Evolutionary conservation across 2,888 invertebrate genomes (phyloP).

Genomic region (Lepidochitona cinerea): DNA sequence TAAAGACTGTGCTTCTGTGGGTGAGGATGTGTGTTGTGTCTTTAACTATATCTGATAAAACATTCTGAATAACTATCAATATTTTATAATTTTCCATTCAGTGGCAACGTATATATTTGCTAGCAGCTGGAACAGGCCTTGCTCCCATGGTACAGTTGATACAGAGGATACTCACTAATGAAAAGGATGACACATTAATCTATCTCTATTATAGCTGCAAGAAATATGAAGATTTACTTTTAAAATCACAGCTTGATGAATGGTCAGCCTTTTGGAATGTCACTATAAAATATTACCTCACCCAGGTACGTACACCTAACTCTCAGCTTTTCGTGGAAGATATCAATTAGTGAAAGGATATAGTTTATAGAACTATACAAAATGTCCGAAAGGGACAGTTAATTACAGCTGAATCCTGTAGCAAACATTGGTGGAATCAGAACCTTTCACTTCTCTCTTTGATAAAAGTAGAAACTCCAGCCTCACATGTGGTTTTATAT

Average conservation of each 20-base stretch:
- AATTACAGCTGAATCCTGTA: too few relatives aligned
- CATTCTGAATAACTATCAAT: background rate
- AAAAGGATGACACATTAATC: slow-evolving; percentile 79
- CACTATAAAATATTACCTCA: slow-evolving; percentile 77
- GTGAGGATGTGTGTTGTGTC: too few relatives aligned
- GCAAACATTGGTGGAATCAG: too few relatives aligned
- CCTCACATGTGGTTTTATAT: too few relatives aligned
- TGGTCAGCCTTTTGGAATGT: slow-evolving; percentile 83
- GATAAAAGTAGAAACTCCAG: too few relatives aligned
- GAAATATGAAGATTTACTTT: slow-evolving; percentile 75
- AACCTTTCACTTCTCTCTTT: too few relatives aligned
- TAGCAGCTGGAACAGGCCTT: slow-evolving; percentile 84
- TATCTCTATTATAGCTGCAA: slow-evolving; percentile 78
- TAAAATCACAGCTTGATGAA: slow-evolving; percentile 77
- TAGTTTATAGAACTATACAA: too few relatives aligned
- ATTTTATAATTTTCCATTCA: slow-evolving; percentile 49
- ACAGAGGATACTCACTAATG: slow-evolving; percentile 77
- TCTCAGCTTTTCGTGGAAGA: too few relatives aligned
- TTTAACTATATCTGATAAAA: background rate
- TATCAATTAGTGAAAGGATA: too few relatives aligned
- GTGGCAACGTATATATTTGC: slow-evolving; percentile 63
- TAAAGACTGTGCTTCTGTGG: too few relatives aligned
- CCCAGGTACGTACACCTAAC: too few relatives aligned
- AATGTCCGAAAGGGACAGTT: too few relatives aligned
- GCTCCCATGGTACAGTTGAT: slow-evolving; percentile 80